These are phyloP conservation scores for Uropsilus gracilis DNA, from an alignment of 2,113 vertebrate genomes.

Conservation along the genomic window DNA sequence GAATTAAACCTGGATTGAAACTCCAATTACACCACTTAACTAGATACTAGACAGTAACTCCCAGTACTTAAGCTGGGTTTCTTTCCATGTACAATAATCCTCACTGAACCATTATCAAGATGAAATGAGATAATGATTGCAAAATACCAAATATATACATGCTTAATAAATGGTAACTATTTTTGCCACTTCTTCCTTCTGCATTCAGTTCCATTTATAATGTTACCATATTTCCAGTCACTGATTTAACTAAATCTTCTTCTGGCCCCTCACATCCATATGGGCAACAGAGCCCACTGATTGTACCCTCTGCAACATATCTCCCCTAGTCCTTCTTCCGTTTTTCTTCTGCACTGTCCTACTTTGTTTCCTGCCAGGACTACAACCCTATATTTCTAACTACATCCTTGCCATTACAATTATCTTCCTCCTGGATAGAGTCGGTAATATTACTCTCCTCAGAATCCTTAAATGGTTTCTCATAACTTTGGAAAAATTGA, in stretches of 20 bases:
- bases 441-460: background rate
- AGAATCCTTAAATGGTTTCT: background rate
- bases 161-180: background rate
- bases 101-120: background rate
- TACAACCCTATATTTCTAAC: background rate
- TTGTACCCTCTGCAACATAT: background rate
- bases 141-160: background rate
- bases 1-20: background rate
- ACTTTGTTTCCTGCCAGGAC: conserved; percentile 23
- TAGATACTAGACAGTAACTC: background rate
- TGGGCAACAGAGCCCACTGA: background rate
- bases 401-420: background rate
- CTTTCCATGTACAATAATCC: background rate
- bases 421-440: background rate
- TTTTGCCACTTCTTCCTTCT: background rate
- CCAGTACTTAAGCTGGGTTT: background rate
- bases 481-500: background rate
- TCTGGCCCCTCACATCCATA: conserved; percentile 27
- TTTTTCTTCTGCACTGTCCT: background rate
- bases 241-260: conserved; percentile 54
- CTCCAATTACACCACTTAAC: background rate
- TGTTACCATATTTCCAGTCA: background rate
- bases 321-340: background rate
- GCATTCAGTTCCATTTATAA: conserved; percentile 1
- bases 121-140: conserved; percentile 20